Base-by-base conservation (phyloP, 2,113 vertebrate genomes). In the Serinus canaria region DNA sequence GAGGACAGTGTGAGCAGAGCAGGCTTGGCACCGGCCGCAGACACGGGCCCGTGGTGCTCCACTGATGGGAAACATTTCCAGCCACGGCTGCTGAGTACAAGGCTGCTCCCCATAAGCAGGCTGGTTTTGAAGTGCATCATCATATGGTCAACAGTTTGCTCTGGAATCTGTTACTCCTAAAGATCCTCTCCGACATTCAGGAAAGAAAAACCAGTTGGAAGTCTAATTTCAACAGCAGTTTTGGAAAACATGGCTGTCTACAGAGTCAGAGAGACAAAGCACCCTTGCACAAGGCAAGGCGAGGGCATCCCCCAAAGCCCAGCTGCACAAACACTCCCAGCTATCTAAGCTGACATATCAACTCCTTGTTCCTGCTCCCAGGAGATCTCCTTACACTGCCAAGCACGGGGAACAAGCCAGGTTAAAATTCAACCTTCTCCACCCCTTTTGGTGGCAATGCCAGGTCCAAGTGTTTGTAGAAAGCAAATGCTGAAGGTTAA, bases 401-500 rank as follows among this genome's bases (percentile, higher is more conserved):
- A 88, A 86, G 94, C 94, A 90, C 23, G 1, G 68, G 39, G 90
- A 95, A 63, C 23, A 22, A 55, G 83, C 39, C 86, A 50, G 95
- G 96, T 97, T 97, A 95, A 95, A 95, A 94, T 92, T 92, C 92
- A 96, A 95, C 95, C 87, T 94, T 76, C 95, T 81, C 95, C 92
- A 89, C 76, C 91, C 89, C 52, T 81, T 73, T 7, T 35, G 72
- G 89, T 70, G 91, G 80, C 94, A 87, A 46, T 9, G 47, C 64
- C 94, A 90, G 80, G 47, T 56, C 63, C 25, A 47, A 89, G 73
- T 47, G 73, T 69, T 90, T 89, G 74, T 15, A 78, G 68, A 90
- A 94, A 81, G 94, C 80, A 89, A 94, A 83, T 4, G 68, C 52
- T 83, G 76, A 72, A 87, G 11, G 39, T 72, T 92, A 74, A 89